Base-by-base conservation (phyloP, 2,797 vertebrate genomes). In the Etheostoma nigrum region DNA sequence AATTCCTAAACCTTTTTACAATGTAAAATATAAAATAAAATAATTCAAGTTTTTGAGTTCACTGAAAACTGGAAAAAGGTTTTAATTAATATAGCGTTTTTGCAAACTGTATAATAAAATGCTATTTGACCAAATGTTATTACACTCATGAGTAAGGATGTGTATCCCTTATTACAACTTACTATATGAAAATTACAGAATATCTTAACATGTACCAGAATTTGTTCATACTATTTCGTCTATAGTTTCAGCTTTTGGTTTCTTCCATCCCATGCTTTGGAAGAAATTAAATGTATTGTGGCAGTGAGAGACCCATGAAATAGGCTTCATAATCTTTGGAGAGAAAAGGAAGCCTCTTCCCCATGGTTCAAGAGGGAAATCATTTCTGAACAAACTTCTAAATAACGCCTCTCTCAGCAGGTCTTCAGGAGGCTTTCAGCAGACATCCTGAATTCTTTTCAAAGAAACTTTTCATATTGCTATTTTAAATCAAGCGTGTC, bases 291-390 rank as follows among this genome's bases (percentile, higher is more conserved):
- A 80, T 45, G 62, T 30, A 79, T 74, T 76, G 68, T 79, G 73
- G 64, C 85, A 64, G 4, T 13, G 51, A 78, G 66, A 88, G 51
- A 74, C 23, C 86, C 90, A 73, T 89, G 86, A 90, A 90, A 91
- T 71, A 73, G 72, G 81, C 76, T 86, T 90, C 74, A 74, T 68
- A 81, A 89, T 87, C 81, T 81, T 47, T 84, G n/a, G 79, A 84
- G 85, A 62, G 51, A 53, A 67, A 25, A 54, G 55, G 79, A 80
- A 77, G 23, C 60, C 40, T 62, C 63, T 45, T 73, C 82, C 77
- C 49, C 57, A 27, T 54, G 79, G 72, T 81, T 86, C 12, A 53
- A 53, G 51, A 62, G 76, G 58, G 62, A 76, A 82, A 79, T 74
- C 0, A 87, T 84, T 76, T 87, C 69, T 36, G 42, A 71, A 81